Evolutionary conservation across 2,797 vertebrate species (phyloP), one percentile per base, ranked within the genome.

Genomic region (Champsocephalus esox): DNA sequence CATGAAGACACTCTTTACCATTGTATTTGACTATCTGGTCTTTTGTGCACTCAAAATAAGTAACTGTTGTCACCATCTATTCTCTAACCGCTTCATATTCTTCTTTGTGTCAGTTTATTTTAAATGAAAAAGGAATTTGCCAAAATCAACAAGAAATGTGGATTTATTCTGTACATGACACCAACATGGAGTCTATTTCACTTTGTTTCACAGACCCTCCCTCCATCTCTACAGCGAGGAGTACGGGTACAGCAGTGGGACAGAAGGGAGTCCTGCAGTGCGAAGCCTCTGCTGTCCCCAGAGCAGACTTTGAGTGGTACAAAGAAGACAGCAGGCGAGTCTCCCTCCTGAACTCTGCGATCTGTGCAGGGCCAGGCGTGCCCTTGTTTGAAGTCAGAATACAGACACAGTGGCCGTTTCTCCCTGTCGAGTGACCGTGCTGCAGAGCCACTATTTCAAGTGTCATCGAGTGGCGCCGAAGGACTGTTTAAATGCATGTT

Each of bases 261-360:
- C 97, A 99, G 83, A 98, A 96, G 92, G 98, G 97, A 34, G 94
- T 96, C 9, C 92, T 99, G 79, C 96, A 98, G 56, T 99, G 98
- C 0, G 97, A 99, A 84, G 98, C 97, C 2, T 97, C 97, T 0
- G 98, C 98, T 0, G 97, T 99, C 7, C 98, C 98, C 4, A 94
- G 95, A 0, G 97, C 98, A 3, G 91, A 99, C 79, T 99, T 99
- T 89, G 96, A 97, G 90, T 99, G 98, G 98, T 99, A 97, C 93
- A 99, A 99, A 92, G 98, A 98, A 10, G 98, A 99, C 83, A 97
- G 97, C 80, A 92, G 96, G 98, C 96, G 93, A 87, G 93, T 89
- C 51, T 71, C 41, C 76, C 21, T 24, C 66, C 63, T 46, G 66
- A 70, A 59, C 60, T 45, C 14, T 38, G 12, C 70, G 67, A 73